Base-by-base conservation (phyloP, 2,113 vertebrate genomes). In the Bos taurus region DNA sequence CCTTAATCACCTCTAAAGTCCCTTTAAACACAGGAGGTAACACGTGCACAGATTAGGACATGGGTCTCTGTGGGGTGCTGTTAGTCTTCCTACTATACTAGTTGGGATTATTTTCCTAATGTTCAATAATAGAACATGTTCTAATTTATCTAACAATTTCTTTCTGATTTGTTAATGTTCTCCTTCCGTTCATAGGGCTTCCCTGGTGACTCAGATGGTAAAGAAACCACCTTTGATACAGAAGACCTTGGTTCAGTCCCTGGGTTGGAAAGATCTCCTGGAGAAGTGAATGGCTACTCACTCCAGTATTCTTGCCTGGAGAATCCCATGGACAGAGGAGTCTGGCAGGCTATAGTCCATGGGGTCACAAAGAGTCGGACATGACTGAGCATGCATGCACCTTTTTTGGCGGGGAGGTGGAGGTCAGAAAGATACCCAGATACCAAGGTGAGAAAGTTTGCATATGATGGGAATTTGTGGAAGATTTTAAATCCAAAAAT, bases 11-110 rank as follows among this genome's bases (percentile, higher is more conserved):
- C 67, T 23, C 11, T 74, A 43, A 54, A 77, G 6, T 33, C 50
- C 43, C 17, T 77, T 36, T 91, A 36, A 28, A 11, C 28, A n/a
- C 4, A 1, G 30, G 12, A 59, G 8, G 40, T 57, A 57, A 81
- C 80, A 71, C 6, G 5, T 26, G 36, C 26, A 36, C 12, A 11
- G 6, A n/a, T 50, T 13, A 40, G 2, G 7, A 36, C 19, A 11
- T 7, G 16, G 9, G 5, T 14, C 5, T 26, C 46, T 17, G 19
- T 7, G 25, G 3, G 6, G 6, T 2, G 9, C 14, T 8, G 14
- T 36, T 48, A 60, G 33, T 64, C 46, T 82, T 14, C 46, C 28
- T 50, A 14, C 50, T 4, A 3, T 2, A 52, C 23, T 43, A 19
- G 19, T 43, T 56, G 26, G 16, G 17, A 8, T 43, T 33, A 17